These are phyloP conservation scores for Belonocnema kinseyi DNA, from an alignment of 1,140 invertebrate genomes.

Conservation along the genomic window DNA sequence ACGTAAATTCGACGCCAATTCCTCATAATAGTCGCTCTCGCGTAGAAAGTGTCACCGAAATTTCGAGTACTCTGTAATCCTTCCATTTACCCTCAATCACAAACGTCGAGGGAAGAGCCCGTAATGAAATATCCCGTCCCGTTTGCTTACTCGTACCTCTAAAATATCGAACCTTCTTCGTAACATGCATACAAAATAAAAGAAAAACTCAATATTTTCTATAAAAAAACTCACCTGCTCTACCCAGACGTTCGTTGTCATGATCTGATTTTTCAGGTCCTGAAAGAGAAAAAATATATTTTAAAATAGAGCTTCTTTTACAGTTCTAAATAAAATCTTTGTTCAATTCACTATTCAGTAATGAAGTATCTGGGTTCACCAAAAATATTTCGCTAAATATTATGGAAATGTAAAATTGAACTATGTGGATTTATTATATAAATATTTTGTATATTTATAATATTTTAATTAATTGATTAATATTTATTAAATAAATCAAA, in stretches of 20 bases:
- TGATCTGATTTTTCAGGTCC: slow-evolving; percentile 97
- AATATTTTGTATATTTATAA: too few relatives aligned
- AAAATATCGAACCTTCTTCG: slow-evolving; percentile 20
- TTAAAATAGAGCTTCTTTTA: background rate
- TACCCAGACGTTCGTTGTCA: slow-evolving; percentile 98
- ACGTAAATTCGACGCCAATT: slow-evolving; percentile 52
- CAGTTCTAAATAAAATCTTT: too few relatives aligned
- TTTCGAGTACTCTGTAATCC: slow-evolving; percentile 45
- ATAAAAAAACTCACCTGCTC: slow-evolving; percentile 88
- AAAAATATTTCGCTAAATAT: too few relatives aligned
- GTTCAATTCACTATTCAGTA: too few relatives aligned
- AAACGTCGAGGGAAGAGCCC: slow-evolving; percentile 40
- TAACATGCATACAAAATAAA: background rate
- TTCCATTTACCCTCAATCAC: slow-evolving; percentile 46
- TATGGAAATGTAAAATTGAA: too few relatives aligned
- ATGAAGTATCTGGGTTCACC: too few relatives aligned
- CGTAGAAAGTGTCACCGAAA: slow-evolving; percentile 30
- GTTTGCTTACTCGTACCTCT: slow-evolving; percentile 30
- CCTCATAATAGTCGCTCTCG: slow-evolving; percentile 39
- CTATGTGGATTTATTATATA: too few relatives aligned
- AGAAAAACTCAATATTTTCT: background rate
- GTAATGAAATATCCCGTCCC: slow-evolving; percentile 46
- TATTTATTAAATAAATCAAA: too few relatives aligned
- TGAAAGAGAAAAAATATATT: slow-evolving; percentile 79
- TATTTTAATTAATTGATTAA: too few relatives aligned